Base-by-base conservation (phyloP, 2,888 invertebrate genomes). In the Lasioglossum morio region DNA sequence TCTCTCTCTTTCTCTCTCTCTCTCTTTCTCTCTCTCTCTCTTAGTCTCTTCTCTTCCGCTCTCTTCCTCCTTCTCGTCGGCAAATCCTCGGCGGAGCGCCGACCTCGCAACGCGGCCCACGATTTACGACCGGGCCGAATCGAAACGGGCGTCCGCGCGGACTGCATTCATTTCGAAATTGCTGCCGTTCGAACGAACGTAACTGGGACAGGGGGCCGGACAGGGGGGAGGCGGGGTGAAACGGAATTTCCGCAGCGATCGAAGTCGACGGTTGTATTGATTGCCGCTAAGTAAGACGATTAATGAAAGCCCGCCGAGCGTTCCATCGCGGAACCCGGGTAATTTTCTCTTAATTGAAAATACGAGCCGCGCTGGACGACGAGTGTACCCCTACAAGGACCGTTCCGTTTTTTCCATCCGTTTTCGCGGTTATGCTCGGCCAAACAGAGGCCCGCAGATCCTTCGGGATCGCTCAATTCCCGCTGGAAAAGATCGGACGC, bases 141-240 rank as follows among this genome's bases (percentile, higher is more conserved):
- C 74, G 77, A 73, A 57, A 60, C 30, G 30, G 53, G 70, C 77
- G 43, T 73, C 79, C 60, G 73, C 73, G 40, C 60, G 60, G 48
- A 63, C 74, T 74, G 75, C 83, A 82, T 83, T 78, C 78, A 78
- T 84, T 74, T 78, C 78, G 84, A 53, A 74, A 84, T 83, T 84
- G 74, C 82, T 34, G 34, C 82, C 77, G 57, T n/a, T 43, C 82
- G 27, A 48, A 69, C 69, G 69, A 37, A 69, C 37, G 69, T 69
- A 69, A 69, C 69, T 37, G 69, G 69, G 37, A 19, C 69, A 37
- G 16, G 30, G 27, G 16, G 63, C 63, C 63, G 30, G 63, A 30
- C 30, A 27, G 66, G 19, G 40, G 40, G 37, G 14, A 12, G 19
- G 57, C 5, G 66, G 69, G 57, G 46, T 46, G 70, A 72, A 34